A percentile compares a stretch with the other conserved stretches of the same genome.
Evolutionary conservation across 2,113 vertebrate genomes (phyloP).

Genomic region (Caretta caretta): DNA sequence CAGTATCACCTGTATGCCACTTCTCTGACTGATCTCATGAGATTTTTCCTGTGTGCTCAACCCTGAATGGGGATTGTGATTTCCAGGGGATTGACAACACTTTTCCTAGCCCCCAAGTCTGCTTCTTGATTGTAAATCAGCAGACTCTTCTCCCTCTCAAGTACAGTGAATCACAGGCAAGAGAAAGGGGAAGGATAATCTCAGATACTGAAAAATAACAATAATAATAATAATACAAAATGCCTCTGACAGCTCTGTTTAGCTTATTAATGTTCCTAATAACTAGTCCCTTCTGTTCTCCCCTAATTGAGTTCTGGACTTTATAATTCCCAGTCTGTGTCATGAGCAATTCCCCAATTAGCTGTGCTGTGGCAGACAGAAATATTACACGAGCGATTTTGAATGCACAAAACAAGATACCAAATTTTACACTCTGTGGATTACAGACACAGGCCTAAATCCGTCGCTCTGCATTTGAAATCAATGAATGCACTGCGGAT

Average conservation of each 20-base stretch:
- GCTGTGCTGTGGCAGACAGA: not conserved
- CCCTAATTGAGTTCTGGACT: not conserved
- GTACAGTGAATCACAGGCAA: not conserved
- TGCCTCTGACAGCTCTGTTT: not conserved
- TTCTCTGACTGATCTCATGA: not conserved
- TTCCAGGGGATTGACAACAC: not conserved
- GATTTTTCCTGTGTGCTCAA: not conserved
- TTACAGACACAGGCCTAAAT: not conserved
- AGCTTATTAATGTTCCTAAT: not conserved
- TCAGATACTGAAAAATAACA: not conserved
- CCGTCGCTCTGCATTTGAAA: conserved; percentile 60
- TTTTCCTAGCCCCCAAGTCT: not conserved
- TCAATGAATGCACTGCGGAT: conserved; percentile 23
- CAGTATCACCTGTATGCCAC: not conserved
- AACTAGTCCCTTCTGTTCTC: not conserved
- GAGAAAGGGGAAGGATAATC: not conserved
- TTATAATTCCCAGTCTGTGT: not conserved
- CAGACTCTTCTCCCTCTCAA: not conserved
- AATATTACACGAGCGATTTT: not conserved
- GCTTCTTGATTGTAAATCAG: not conserved
- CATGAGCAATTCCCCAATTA: not conserved
- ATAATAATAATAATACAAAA: not conserved
- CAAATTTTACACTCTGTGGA: not conserved
- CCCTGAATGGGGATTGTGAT: not conserved
- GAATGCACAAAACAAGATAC: not conserved